Percentiles rank a stretch among this genome's conserved stretches.
phyloP scores from a whole-genome alignment of 2,797 vertebrate genomes.

The Sebastes nivosus region DNA sequence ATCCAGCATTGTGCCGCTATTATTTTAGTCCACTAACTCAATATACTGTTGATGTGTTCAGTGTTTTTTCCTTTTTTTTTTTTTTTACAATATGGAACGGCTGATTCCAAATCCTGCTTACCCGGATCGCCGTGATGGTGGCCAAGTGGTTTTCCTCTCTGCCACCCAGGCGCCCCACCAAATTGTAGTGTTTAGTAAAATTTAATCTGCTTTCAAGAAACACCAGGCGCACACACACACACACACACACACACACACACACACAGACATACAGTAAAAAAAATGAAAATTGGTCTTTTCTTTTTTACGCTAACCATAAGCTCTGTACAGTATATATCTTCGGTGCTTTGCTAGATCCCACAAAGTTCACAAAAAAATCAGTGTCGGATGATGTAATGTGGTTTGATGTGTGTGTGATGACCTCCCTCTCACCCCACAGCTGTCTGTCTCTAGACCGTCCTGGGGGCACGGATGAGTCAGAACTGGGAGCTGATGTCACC shows the following conservation, averaged over 20 bases:
- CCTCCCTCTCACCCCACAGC: conserved; percentile 56
- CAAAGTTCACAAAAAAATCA: conserved; percentile 25
- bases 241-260: background rate
- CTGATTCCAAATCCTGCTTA: conserved; percentile 47
- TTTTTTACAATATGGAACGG: conserved; percentile 15
- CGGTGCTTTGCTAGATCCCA: conserved; percentile 2
- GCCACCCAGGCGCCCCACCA: conserved; percentile 70
- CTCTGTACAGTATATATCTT: conserved; percentile 10
- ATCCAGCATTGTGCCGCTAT: conserved; percentile 1
- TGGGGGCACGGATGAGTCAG: conserved; percentile 62
- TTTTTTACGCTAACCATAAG: conserved; percentile 42
- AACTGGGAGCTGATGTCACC: conserved; percentile 69
- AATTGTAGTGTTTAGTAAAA: conserved; percentile 71
- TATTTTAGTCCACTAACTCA: conserved; percentile 22
- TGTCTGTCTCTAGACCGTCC: conserved; percentile 48
- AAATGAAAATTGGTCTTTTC: conserved; percentile 33
- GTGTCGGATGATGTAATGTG: conserved; percentile 65
- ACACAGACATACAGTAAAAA: conserved; percentile 1
- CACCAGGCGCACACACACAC: conserved; percentile 4
- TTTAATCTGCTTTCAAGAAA: conserved; percentile 65
- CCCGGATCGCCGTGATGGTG: conserved; percentile 43
- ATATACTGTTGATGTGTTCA: conserved; percentile 28
- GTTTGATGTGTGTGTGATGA: conserved; percentile 62
- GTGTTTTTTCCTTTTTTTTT: background rate
- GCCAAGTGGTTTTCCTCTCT: conserved; percentile 74